Evolutionary conservation across 2,113 vertebrate genomes (phyloP).

Genomic region (Dunckerocampus dactyliophorus): DNA sequence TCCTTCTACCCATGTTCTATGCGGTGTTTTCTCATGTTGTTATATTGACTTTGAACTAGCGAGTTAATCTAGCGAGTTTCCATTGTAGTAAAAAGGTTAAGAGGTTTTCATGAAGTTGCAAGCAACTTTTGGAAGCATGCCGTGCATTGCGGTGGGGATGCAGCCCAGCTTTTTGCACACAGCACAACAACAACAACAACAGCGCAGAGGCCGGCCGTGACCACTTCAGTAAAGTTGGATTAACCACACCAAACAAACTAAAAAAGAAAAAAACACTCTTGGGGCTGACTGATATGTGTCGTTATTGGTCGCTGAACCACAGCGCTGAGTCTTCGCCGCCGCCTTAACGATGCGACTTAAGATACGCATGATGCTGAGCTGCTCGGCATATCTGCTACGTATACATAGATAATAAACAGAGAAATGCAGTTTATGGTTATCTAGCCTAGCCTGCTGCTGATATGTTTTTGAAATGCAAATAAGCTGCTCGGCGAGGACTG

Average conservation of each 20-base stretch:
- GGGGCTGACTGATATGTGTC: conserved; percentile 35
- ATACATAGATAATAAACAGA: too few relatives aligned
- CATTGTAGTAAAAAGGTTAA: too few relatives aligned
- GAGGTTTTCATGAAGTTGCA: background rate
- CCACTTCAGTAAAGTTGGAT: conserved; percentile 11
- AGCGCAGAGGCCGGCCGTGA: conserved; percentile 56
- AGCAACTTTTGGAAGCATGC: conserved; percentile 4
- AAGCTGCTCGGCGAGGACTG: background rate
- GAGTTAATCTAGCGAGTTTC: too few relatives aligned
- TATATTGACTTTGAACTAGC: too few relatives aligned
- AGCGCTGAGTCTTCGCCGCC: background rate
- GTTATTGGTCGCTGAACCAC: conserved; percentile 17
- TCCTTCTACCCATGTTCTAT: too few relatives aligned
- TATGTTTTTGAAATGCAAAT: conserved; percentile 28
- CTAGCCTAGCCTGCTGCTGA: background rate
- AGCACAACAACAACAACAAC: conserved; percentile 56
- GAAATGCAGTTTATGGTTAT: conserved; percentile 6
- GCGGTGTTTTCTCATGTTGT: too few relatives aligned
- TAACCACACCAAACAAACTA: background rate
- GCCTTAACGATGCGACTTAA: conserved; percentile 3
- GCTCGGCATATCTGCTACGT: background rate
- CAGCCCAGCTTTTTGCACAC: conserved; percentile 54
- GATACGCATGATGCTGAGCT: conserved; percentile 11
- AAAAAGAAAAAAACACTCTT: conserved; percentile 11
- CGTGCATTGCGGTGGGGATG: conserved; percentile 53